Conservation (phyloP, 2,113 vertebrate genomes). For the Tetrao urogallus region DNA sequence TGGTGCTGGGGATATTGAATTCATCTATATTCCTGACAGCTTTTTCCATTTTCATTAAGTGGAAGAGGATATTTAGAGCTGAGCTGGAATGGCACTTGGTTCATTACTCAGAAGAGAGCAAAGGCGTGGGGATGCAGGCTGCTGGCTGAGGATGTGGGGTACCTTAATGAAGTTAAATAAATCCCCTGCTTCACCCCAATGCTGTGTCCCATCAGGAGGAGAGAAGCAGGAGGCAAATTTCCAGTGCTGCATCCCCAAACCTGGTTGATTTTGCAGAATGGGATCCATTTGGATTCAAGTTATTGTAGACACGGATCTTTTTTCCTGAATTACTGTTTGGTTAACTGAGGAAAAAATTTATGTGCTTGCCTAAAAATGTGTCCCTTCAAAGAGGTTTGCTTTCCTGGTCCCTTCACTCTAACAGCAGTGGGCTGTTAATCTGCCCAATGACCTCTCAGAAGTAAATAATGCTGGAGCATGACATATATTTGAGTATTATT, state of each 20-base stretch:
- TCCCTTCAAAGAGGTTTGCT: background rate
- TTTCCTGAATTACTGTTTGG: background rate
- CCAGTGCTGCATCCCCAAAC: background rate
- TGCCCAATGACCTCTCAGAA: background rate
- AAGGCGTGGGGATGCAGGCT: background rate
- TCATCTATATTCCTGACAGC: conserved; percentile 62
- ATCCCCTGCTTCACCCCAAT: background rate
- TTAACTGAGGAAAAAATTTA: background rate
- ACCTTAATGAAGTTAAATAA: background rate
- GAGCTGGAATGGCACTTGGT: background rate
- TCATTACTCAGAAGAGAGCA: background rate
- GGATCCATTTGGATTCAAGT: background rate
- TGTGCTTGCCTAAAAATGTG: rapidly evolving
- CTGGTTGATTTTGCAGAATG: background rate
- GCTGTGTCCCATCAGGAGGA: background rate
- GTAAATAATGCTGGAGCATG: background rate
- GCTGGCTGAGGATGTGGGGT: background rate
- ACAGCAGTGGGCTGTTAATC: background rate
- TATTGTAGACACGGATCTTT: background rate
- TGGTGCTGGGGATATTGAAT: conserved; percentile 14
- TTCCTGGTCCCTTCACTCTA: background rate
- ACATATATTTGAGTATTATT: background rate
- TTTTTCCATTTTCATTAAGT: background rate
- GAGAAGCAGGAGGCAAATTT: background rate
- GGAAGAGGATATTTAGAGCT: background rate